Conservation (phyloP, 2,797 vertebrate species). For the Sitta carolinensis region DNA sequence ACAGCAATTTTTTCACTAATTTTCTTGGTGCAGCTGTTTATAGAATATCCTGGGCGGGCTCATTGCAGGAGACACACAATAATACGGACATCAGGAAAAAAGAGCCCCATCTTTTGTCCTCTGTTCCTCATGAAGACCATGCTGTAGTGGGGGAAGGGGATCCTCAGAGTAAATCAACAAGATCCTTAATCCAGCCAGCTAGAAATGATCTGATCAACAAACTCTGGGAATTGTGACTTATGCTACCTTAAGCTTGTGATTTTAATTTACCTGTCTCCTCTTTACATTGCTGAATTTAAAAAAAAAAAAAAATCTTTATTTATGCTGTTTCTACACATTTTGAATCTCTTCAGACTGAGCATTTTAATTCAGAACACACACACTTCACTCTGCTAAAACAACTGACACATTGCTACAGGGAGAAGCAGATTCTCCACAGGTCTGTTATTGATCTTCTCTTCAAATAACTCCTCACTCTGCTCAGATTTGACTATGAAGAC, state of each 20-base stretch:
- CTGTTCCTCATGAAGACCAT: conserved; percentile 25
- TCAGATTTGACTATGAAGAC: background rate
- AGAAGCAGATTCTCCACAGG: background rate
- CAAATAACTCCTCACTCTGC: background rate
- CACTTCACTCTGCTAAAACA: background rate
- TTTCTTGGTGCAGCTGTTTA: conserved; percentile 83
- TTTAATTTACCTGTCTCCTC: background rate
- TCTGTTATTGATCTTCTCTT: background rate
- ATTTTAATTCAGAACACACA: background rate
- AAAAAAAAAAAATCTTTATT: background rate
- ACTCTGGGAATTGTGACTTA: background rate
- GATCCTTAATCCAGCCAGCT: conserved; percentile 8
- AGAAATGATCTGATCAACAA: conserved; percentile 39
- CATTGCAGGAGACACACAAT: conserved; percentile 70
- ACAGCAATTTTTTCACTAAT: conserved; percentile 83
- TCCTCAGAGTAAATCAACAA: background rate
- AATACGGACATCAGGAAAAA: conserved; percentile 70
- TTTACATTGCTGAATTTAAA: background rate
- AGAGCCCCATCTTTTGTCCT: conserved; percentile 68
- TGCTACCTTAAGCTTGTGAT: background rate
- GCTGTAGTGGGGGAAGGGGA: conserved; percentile 41
- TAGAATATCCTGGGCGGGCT: conserved; percentile 77
- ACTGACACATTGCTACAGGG: background rate
- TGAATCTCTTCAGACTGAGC: background rate
- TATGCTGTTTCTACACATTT: background rate